A percentile compares a stretch with the other conserved stretches of the same genome.
Evolutionary conservation across 2,113 vertebrate genomes (phyloP).

Genomic region (Nyctereutes procyonoides): DNA sequence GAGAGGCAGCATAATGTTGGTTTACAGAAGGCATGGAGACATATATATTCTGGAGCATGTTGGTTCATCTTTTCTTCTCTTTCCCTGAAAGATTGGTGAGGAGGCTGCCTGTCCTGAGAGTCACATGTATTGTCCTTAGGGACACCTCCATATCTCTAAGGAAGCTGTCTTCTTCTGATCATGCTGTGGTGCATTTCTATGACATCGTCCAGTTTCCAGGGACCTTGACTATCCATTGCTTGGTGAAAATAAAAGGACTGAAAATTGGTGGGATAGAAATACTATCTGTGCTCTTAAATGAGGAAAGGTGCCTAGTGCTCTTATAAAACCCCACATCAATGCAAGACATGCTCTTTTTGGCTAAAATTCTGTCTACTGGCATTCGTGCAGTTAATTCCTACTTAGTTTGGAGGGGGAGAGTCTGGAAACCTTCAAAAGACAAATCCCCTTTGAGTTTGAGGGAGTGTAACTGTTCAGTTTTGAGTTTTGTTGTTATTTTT

Average conservation of each 20-base stretch:
- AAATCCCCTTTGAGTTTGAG: not conserved
- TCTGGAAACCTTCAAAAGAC: not conserved
- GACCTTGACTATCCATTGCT: not conserved
- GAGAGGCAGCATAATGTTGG: not conserved
- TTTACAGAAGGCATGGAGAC: not conserved
- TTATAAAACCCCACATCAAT: not conserved
- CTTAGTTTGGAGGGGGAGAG: not conserved
- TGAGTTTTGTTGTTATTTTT: not conserved
- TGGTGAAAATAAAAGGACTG: constrained; percentile 39
- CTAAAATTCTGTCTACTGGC: not conserved
- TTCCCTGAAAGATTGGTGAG: not conserved
- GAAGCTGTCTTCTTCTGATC: not conserved
- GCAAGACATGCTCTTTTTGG: not conserved
- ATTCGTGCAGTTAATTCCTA: fast-evolving
- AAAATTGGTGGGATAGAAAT: not conserved
- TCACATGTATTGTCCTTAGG: not conserved
- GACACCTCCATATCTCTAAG: not conserved
- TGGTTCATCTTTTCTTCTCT: not conserved
- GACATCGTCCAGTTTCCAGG: not conserved
- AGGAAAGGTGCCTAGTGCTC: not conserved
- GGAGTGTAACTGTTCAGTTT: not conserved
- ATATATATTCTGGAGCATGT: not conserved
- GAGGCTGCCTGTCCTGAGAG: not conserved
- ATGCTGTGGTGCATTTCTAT: not conserved
- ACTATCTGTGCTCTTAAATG: not conserved